Conservation (phyloP, 2,888 invertebrate species). For the Periphyllus acericola region DNA sequence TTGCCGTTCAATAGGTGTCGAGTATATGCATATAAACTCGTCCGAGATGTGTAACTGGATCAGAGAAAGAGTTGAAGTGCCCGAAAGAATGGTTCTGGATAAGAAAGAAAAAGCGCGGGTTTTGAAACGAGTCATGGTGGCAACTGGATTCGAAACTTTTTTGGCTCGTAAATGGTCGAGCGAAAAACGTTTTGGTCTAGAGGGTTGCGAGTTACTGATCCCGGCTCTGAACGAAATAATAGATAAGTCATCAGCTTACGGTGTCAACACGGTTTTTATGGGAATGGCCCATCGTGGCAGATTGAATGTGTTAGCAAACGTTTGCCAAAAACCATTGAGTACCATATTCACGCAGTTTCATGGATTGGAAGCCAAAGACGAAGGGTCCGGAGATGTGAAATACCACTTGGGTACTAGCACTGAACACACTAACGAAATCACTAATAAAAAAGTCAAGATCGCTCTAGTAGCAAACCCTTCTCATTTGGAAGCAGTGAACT, state of each 20-base stretch:
- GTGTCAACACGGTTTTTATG: conserved; percentile 97
- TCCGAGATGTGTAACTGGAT: conserved; percentile 99
- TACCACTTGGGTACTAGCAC: conserved; percentile 91
- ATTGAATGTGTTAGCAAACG: conserved; percentile 89
- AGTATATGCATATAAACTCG: conserved; percentile 99
- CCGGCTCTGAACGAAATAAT: conserved; percentile 99
- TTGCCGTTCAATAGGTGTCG: conserved; percentile 96
- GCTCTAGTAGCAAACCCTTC: conserved; percentile 93
- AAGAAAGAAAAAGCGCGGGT: conserved; percentile 92
- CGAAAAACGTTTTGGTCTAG: conserved; percentile 98
- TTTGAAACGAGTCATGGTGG: conserved; percentile 79
- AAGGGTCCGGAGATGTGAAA: conserved; percentile 93
- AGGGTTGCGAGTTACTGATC: conserved; percentile 98
- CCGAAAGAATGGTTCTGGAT: conserved; percentile 85
- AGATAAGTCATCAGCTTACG: conserved; percentile 92
- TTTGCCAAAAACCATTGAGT: conserved; percentile 89
- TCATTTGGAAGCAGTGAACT: conserved; percentile 93
- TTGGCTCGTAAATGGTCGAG: conserved; percentile 98
- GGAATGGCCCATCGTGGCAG: conserved; percentile 90
- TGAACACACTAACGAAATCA: conserved; percentile 90
- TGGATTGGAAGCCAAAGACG: conserved; percentile 89
- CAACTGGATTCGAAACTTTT: conserved; percentile 88
- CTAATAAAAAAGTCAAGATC: conserved; percentile 71
- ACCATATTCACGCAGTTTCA: conserved; percentile 93
- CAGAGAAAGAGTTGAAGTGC: conserved; percentile 93